Percentiles rank a stretch among this genome's conserved stretches.
phyloP scores from a whole-genome alignment of 2,113 vertebrate species.

The Siniperca knerii region DNA sequence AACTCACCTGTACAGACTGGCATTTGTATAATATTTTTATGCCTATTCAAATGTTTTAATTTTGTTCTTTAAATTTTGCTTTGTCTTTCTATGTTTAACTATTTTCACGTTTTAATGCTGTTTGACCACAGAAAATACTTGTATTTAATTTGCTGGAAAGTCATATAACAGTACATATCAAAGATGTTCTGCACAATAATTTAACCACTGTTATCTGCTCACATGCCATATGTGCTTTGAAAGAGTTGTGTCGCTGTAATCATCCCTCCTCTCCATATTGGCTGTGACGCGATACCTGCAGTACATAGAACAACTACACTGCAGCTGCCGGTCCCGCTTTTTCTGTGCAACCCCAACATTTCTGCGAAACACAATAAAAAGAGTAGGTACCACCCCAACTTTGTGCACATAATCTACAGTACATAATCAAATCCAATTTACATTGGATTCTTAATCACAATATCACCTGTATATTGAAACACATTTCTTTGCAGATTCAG shows the following conservation, averaged over 20 bases:
- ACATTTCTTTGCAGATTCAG: no score
- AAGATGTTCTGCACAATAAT: background rate
- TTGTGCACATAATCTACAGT: background rate
- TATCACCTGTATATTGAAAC: background rate
- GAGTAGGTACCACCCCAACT: background rate
- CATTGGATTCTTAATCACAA: background rate
- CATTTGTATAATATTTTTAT: no score
- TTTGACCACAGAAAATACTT: background rate
- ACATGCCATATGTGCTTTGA: background rate
- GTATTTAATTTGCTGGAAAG: background rate
- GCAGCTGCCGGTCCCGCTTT: background rate
- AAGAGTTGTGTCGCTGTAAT: background rate
- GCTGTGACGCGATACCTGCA: background rate
- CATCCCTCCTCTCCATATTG: background rate
- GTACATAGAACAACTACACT: background rate
- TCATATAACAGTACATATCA: background rate
- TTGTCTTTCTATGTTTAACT: no score
- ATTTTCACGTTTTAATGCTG: no score
- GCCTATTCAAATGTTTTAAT: no score
- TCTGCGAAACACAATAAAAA: background rate
- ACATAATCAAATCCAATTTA: no score
- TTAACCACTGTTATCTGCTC: background rate
- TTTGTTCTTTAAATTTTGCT: no score
- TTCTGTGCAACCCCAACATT: background rate
- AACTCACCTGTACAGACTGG: no score